Base-by-base conservation (phyloP, 2,888 invertebrate species). In the Drosophila falleni region DNA sequence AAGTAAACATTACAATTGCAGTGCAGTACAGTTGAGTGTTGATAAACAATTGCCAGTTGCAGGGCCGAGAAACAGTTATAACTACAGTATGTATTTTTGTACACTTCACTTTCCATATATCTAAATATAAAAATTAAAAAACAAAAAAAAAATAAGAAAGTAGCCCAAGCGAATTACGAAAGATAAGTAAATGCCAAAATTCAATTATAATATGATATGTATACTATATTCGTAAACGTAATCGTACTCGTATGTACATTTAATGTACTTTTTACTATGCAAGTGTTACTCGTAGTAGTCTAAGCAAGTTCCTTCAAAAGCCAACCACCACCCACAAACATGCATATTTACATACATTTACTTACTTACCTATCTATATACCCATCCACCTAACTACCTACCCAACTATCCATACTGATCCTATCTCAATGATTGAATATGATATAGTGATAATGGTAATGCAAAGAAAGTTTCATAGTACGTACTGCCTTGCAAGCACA, bases 1-100 rank as follows among this genome's bases (percentile, higher is more conserved):
- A 83, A 87, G 81, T 89, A 81, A 89, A 81, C 87, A 74, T 90
- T 89, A 87, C 89, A 90, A 87, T 90, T 90, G 85, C 90, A 89
- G 90, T 88, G 78, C 86, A 89, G 71, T 70, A 78, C 81, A 77
- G 77, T 88, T 83, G 84, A 89, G 78, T 83, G 81, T 83, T 83
- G 87, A 82, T 75, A 89, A 78, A 67, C 68, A 80, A 68, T 60
- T 75, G 79, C 79, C 75, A 73, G 80, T 83, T 50, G 86, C 76
- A 82, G 77, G 88, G 74, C 72, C 74, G 61, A 82, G 77, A 70
- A 84, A 84, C 66, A 84, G 77, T 76, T 68, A 56, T 64, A 55
- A 73, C 74, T 83, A 89, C 88, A 87, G 86, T 87, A 87, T 89
- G 86, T 87, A 87, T 87, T 87, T 89, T 87, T 89, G 69, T 73